phyloP scores from a whole-genome alignment of 2,888 invertebrate species.

The Cremastobaeus sp. region DNA sequence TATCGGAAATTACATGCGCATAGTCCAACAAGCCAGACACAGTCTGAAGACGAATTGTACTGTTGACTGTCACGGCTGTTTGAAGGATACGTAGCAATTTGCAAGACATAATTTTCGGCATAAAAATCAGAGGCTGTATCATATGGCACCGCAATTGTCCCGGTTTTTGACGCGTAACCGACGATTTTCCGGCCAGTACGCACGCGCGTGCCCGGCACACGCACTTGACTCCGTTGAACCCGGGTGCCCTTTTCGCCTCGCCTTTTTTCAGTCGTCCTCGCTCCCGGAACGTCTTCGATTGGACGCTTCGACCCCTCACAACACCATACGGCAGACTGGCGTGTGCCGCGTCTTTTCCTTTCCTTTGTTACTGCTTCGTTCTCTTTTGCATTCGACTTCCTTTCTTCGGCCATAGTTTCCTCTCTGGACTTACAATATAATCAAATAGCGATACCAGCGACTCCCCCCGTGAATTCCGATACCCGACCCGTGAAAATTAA shows the following conservation, averaged over 20 bases:
- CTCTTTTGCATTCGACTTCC: slow-evolving; percentile 58
- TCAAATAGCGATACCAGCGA: slow-evolving; percentile 29
- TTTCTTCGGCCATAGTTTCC: slow-evolving; percentile 45
- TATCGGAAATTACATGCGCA: no score
- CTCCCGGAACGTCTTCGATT: slow-evolving; percentile 54
- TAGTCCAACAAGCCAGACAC: no score
- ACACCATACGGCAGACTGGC: slow-evolving; percentile 59
- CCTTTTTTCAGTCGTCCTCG: slow-evolving; percentile 36
- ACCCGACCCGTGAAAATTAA: slow-evolving; percentile 44
- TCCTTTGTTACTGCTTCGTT: slow-evolving; percentile 46
- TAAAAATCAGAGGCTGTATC: slow-evolving; percentile 18
- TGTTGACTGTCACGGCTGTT: no score
- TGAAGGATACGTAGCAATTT: no score
- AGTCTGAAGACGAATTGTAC: no score
- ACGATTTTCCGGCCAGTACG: slow-evolving; percentile 64
- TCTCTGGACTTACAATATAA: slow-evolving; percentile 46
- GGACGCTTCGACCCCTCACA: slow-evolving; percentile 43
- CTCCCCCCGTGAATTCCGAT: slow-evolving; percentile 36
- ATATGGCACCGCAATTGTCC: slow-evolving; percentile 59
- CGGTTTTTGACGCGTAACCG: slow-evolving; percentile 63
- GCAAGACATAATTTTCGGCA: no score
- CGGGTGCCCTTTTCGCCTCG: slow-evolving; percentile 33
- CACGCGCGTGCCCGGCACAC: slow-evolving; percentile 66
- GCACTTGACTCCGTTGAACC: slow-evolving; percentile 62
- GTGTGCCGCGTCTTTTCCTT: slow-evolving; percentile 59